A percentile compares a stretch with the other conserved stretches of the same genome.
phyloP scores from a whole-genome alignment of 2,113 vertebrate species.

The Proterorhinus semilunaris region DNA sequence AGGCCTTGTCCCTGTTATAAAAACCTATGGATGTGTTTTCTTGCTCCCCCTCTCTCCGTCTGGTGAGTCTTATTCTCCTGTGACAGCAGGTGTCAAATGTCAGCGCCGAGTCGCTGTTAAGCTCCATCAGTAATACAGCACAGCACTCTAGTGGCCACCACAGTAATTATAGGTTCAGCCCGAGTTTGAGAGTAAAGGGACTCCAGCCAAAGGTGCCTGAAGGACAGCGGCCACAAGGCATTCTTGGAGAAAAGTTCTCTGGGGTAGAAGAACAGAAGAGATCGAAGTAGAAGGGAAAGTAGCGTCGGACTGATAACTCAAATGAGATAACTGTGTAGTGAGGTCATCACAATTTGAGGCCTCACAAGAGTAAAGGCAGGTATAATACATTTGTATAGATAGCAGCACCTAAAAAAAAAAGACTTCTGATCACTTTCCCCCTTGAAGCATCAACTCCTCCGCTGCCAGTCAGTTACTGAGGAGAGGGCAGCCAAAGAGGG shows the following conservation, averaged over 20 bases:
- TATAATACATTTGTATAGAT: no score
- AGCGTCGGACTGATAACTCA: no score
- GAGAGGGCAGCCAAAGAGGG: no score
- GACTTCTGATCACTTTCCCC: no score
- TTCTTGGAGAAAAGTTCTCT: background rate
- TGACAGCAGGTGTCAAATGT: slow-evolving; percentile 46
- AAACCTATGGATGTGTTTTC: slow-evolving; percentile 12
- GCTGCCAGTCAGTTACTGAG: no score
- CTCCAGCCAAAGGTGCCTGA: background rate
- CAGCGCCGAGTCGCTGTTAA: slow-evolving; percentile 47
- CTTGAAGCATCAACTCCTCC: no score
- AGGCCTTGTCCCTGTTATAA: background rate
- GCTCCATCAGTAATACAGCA: slow-evolving; percentile 75
- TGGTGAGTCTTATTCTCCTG: slow-evolving; percentile 32
- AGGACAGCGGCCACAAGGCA: background rate
- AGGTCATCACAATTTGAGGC: no score
- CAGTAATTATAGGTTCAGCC: slow-evolving; percentile 55
- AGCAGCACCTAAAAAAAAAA: no score
- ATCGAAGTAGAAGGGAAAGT: background rate
- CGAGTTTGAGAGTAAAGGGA: slow-evolving; percentile 19
- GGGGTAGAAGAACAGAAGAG: background rate
- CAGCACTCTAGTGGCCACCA: slow-evolving; percentile 81
- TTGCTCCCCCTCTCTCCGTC: slow-evolving; percentile 10
- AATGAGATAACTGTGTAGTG: no score
- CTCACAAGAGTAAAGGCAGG: no score